phyloP scores from a whole-genome alignment of 64 coral and sea anemone species.

The Exaiptasia diaphana region DNA sequence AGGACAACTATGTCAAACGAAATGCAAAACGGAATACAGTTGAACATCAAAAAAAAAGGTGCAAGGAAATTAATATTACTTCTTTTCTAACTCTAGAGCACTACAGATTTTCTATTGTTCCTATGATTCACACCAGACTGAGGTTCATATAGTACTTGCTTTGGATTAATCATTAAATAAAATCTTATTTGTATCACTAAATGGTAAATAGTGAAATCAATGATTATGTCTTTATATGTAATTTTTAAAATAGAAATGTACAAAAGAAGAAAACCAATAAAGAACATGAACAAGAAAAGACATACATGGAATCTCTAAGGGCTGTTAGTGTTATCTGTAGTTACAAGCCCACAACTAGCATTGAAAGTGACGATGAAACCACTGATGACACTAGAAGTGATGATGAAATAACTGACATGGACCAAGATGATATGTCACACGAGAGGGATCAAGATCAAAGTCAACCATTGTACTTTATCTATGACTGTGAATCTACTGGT shows the following conservation, averaged over 20 bases:
- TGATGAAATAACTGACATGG: background rate
- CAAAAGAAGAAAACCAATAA: background rate
- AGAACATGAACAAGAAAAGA: constrained; percentile 3
- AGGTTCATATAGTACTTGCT: too few species aligned
- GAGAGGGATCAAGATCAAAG: too few species aligned
- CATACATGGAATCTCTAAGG: constrained; percentile 3
- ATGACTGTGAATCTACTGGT: constrained; percentile 60
- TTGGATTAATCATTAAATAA: too few species aligned
- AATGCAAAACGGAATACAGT: background rate
- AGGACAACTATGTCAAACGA: background rate
- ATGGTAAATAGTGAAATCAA: too few species aligned
- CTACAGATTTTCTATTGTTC: too few species aligned
- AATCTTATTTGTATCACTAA: too few species aligned
- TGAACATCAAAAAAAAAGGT: background rate
- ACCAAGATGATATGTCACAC: background rate
- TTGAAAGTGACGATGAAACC: background rate
- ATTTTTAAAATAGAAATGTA: too few species aligned
- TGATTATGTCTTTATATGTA: too few species aligned
- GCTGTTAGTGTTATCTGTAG: background rate
- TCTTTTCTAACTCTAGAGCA: too few species aligned
- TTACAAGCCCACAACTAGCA: too few species aligned
- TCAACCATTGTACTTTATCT: constrained; percentile 45
- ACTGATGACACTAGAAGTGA: background rate
- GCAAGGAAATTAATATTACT: too few species aligned
- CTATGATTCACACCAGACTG: too few species aligned